phyloP scores from a whole-genome alignment of 1,140 invertebrate species.

The Cotesia chilonis region DNA sequence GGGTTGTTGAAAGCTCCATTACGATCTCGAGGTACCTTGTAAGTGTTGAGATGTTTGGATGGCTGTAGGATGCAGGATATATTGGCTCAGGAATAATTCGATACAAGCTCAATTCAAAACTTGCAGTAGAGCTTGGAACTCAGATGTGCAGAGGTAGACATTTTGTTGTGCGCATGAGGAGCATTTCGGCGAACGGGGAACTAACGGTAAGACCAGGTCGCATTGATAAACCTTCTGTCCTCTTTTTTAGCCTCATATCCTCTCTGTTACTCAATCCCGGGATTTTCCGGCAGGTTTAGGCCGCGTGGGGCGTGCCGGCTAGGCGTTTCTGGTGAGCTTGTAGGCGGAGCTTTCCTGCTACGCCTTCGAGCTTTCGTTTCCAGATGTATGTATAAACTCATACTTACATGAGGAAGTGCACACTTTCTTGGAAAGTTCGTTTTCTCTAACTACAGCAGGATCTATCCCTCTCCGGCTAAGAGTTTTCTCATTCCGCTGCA shows the following conservation, averaged over 20 bases:
- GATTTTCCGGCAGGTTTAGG: background rate
- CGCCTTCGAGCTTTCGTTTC: slow-evolving; percentile 49
- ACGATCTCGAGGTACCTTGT: too few relatives aligned
- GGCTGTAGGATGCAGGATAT: too few relatives aligned
- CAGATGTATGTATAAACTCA: too few relatives aligned
- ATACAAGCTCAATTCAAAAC: background rate
- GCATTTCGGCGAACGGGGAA: slow-evolving; percentile 6
- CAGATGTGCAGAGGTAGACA: slow-evolving; percentile 17
- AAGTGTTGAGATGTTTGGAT: too few relatives aligned
- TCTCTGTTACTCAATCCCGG: slow-evolving; percentile 20
- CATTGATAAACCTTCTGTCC: slow-evolving; percentile 22
- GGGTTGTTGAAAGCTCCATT: too few relatives aligned
- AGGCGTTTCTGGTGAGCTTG: slow-evolving; percentile 53
- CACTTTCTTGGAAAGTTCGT: slow-evolving; percentile 36
- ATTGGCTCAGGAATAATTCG: too few relatives aligned
- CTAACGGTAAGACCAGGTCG: slow-evolving; percentile 23
- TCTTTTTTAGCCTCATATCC: slow-evolving; percentile 23
- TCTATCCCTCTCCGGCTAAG: slow-evolving; percentile 3
- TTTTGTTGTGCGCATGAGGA: slow-evolving; percentile 27
- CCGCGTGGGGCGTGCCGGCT: slow-evolving; percentile 48
- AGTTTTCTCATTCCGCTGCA: slow-evolving; percentile 2
- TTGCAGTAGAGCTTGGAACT: background rate
- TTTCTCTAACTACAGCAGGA: background rate
- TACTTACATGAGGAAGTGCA: slow-evolving; percentile 44
- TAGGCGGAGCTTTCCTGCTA: slow-evolving; percentile 62